Conservation (phyloP, 2,797 vertebrate genomes). For the Halcyon badia region DNA sequence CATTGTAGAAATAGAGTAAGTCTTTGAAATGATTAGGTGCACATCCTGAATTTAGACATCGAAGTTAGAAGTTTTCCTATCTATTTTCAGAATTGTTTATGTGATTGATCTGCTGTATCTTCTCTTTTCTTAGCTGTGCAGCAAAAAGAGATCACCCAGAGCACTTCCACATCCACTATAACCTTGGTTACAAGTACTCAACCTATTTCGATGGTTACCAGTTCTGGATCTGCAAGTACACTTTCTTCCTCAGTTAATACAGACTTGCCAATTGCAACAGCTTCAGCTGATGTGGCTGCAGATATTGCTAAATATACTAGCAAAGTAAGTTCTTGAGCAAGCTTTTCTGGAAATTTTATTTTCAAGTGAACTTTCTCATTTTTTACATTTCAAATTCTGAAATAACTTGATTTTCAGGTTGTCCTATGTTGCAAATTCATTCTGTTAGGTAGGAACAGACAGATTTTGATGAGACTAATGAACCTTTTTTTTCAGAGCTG, state of each 20-base stretch:
- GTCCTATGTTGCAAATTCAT: not conserved
- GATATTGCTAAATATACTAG: conserved; percentile 98
- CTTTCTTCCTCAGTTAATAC: conserved; percentile 81
- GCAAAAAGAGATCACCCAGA: conserved; percentile 91
- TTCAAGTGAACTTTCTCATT: not conserved
- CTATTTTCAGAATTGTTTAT: not conserved
- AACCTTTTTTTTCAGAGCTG: not conserved
- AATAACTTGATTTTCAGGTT: not conserved
- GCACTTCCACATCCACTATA: conserved; percentile 90
- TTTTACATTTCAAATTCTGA: not conserved
- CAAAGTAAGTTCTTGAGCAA: conserved; percentile 86
- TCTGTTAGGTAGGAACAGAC: not conserved
- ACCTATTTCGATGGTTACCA: conserved; percentile 86
- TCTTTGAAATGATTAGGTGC: not conserved
- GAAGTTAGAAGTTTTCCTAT: not conserved
- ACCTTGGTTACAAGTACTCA: conserved; percentile 93
- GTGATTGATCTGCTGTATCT: not conserved
- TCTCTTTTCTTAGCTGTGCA: conserved; percentile 84
- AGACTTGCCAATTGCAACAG: conserved; percentile 92
- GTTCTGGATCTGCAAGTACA: conserved; percentile 82
- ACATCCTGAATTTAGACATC: not conserved
- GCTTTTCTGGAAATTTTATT: not conserved
- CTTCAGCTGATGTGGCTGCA: conserved; percentile 94
- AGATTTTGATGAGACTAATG: not conserved
- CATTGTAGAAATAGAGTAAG: not conserved